Conservation (phyloP, 1,140 invertebrate genomes). For the Lordiphosa clarofinis region DNA sequence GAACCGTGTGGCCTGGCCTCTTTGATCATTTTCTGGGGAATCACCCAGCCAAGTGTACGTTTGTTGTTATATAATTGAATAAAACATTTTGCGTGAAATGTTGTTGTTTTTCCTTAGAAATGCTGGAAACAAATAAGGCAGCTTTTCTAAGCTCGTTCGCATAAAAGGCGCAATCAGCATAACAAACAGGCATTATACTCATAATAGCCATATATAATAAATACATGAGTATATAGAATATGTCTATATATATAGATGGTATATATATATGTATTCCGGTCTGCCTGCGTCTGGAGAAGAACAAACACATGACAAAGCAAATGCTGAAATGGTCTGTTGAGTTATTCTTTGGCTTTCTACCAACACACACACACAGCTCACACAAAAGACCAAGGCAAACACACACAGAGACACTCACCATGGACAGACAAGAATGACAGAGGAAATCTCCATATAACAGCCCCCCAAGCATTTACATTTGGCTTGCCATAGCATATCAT, state of each 20-base stretch:
- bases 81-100: no score
- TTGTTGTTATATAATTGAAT: no score
- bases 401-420: conserved; percentile 25
- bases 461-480: conserved; percentile 26
- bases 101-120: conserved; percentile 4
- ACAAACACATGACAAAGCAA: conserved; percentile 62
- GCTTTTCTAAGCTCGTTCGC: conserved; percentile 14
- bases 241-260: conserved; percentile 9
- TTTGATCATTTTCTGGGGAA: not conserved
- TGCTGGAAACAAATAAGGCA: not conserved
- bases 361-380: conserved; percentile 29
- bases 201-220: conserved; percentile 42
- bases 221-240: conserved; percentile 17
- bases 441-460: conserved; percentile 52
- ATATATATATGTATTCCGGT: conserved; percentile 11
- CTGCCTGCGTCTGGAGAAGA: conserved; percentile 15
- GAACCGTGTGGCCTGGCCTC: conserved; percentile 15
- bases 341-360: conserved; percentile 59
- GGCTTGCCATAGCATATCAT: conserved; percentile 12
- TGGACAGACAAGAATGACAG: conserved; percentile 41
- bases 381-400: conserved; percentile 11
- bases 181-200: conserved; percentile 59
- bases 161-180: conserved; percentile 66
- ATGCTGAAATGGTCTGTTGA: conserved; percentile 48
- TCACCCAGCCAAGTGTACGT: no score